A percentile compares a stretch with the other conserved stretches of the same genome.
Conservation (phyloP, 2,888 invertebrate genomes). For the Melanostoma scalare region DNA sequence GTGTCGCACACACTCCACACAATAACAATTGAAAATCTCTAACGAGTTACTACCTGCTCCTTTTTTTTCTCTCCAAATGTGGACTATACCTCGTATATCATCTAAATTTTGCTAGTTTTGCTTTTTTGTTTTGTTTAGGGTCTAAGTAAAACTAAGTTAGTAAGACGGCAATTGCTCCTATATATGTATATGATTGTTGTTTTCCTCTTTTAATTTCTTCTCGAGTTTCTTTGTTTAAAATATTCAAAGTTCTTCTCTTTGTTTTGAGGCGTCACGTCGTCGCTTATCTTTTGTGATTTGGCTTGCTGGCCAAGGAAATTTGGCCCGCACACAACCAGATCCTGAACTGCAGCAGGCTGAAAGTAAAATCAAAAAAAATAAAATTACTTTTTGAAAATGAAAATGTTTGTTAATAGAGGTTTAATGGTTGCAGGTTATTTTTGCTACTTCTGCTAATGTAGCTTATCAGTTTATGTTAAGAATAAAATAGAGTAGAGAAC, state of each 20-base stretch:
- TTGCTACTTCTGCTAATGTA: too few relatives aligned
- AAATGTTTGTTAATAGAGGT: not conserved
- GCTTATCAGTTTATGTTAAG: too few relatives aligned
- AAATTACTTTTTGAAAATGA: not conserved
- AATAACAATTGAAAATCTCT: conserved; percentile 32
- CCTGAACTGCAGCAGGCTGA: conserved; percentile 64
- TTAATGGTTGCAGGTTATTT: too few relatives aligned
- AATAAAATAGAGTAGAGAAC: too few relatives aligned
- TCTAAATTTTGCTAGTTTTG: conserved; percentile 66
- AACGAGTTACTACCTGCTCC: not conserved
- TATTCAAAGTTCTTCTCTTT: not conserved
- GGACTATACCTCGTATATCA: conserved; percentile 49
- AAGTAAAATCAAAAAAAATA: conserved; percentile 13
- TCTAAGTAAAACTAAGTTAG: conserved; percentile 59
- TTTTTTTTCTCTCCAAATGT: conserved; percentile 33
- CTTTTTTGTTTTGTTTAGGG: not conserved
- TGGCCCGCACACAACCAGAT: conserved; percentile 70
- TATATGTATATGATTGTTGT: conserved; percentile 50
- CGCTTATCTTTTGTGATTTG: conserved; percentile 68
- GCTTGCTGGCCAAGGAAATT: conserved; percentile 66
- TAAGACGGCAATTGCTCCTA: conserved; percentile 46
- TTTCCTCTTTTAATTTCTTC: conserved; percentile 13
- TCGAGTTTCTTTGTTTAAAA: too few relatives aligned
- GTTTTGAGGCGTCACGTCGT: conserved; percentile 22
- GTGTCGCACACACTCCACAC: conserved; percentile 9